Evolutionary conservation across 2,113 vertebrate genomes (phyloP), one percentile per base, ranked within the genome.

Genomic region (Hemiprocne comata): DNA sequence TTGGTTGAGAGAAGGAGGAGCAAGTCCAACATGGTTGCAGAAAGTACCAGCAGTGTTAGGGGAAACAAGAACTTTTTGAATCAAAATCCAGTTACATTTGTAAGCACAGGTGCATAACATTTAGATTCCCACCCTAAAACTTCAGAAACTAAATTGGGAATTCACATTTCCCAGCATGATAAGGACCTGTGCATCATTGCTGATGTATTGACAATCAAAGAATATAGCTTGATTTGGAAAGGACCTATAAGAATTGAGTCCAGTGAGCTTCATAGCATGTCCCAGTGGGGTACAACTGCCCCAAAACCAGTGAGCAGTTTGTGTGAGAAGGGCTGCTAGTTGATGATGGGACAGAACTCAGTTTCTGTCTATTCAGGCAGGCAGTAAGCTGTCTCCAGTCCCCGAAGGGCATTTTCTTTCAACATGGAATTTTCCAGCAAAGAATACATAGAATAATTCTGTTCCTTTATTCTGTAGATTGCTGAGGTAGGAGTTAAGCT

Each of bases 1-100:
- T 0, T 1, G 10, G 10, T 3, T 10, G 11, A 23, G 28, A 23
- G 7, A 13, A 31, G 5, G 40, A 42, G 23, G 36, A 38, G 11
- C 29, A 64, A 66, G 36, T 70, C 31, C 21, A 58, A 0, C 17
- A 17, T 18, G 48, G 12, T 40, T 89, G 38, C 61, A 75, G 50
- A 78, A 93, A 75, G 34, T 64, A 44, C 65, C 33, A 31, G 29
- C 18, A 34, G 34, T 72, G 20, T 67, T 23, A 40, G 20, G 53
- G 38, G 26, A 90, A 94, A 28, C 18, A 65, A 70, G 38, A 67
- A 64, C 34, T 60, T 72, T 53, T 48, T 4, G 3, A 69, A 50
- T 89, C 21, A 57, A 85, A 82, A 79, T 55, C 33, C 29, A 75
- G 28, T 76, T 77, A 21, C 7, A 18, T 46, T 74, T 93, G 10